phyloP scores from a whole-genome alignment of 1,140 invertebrate species.

The Achroia grisella region DNA sequence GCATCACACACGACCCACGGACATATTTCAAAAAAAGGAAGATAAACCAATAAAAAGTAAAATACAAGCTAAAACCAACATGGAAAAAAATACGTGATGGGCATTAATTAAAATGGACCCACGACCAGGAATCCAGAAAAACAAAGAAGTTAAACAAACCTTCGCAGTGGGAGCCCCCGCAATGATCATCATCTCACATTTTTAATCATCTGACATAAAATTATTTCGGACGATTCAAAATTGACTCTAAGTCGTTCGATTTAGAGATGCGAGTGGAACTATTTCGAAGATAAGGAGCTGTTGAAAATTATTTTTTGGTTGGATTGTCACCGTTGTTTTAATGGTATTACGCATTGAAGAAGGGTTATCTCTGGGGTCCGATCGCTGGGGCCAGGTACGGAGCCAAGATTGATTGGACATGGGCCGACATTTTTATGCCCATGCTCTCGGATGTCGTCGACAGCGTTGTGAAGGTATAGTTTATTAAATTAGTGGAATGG shows the following conservation, averaged over 20 bases:
- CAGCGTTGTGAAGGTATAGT: slow-evolving; percentile 39
- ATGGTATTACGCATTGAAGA: slow-evolving; percentile 69
- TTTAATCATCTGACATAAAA: slow-evolving; percentile 66
- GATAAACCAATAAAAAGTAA: slow-evolving; percentile 28
- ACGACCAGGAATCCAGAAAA: slow-evolving; percentile 68
- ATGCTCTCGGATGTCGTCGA: slow-evolving; percentile 58
- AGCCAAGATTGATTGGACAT: slow-evolving; percentile 63
- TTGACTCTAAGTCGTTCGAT: slow-evolving; percentile 18
- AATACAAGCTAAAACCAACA: slow-evolving; percentile 43
- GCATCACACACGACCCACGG: slow-evolving; percentile 60
- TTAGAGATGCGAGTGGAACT: slow-evolving; percentile 16
- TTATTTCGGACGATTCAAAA: slow-evolving; percentile 22
- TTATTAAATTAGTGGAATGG: slow-evolving; percentile 66
- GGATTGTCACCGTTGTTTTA: slow-evolving; percentile 73
- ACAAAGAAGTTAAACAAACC: slow-evolving; percentile 70
- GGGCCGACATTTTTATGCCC: slow-evolving; percentile 62
- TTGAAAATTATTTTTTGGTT: slow-evolving; percentile 66
- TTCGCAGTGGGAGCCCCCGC: slow-evolving; percentile 68
- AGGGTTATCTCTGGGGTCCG: slow-evolving; percentile 66
- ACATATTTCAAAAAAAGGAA: slow-evolving; percentile 68
- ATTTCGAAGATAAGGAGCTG: slow-evolving; percentile 36
- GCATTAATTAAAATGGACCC: slow-evolving; percentile 72
- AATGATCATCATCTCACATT: slow-evolving; percentile 71
- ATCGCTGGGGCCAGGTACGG: slow-evolving; percentile 55
- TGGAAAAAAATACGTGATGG: slow-evolving; percentile 70